Evolutionary conservation across 1,140 invertebrate species (phyloP).

Genomic region (Coelopa frigida): DNA sequence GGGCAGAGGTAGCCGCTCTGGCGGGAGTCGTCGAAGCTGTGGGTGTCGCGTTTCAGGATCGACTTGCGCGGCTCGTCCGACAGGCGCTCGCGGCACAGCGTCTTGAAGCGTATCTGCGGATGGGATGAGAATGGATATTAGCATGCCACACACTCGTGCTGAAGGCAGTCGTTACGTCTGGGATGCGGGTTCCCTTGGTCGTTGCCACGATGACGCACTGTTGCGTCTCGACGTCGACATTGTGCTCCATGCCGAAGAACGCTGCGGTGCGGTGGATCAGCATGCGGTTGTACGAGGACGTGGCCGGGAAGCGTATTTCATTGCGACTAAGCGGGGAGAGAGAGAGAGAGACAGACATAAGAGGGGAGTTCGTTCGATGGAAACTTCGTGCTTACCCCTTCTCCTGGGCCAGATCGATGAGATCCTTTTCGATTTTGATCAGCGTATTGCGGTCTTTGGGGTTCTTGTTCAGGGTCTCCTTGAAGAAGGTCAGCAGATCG

Average conservation of each 20-base stretch:
- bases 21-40: constrained; percentile 62
- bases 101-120: constrained; percentile 51
- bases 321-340: constrained; percentile 48
- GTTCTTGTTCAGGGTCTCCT: constrained; percentile 84
- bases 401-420: constrained; percentile 76
- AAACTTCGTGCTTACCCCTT: constrained; percentile 55
- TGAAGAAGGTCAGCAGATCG: constrained; percentile 81
- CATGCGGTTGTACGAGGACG: constrained; percentile 93
- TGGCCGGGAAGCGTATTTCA: constrained; percentile 77
- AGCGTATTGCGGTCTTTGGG: constrained; percentile 77
- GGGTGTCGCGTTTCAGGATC: constrained; percentile 75
- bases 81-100: constrained; percentile 54
- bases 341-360: not conserved
- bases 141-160: too few relatives aligned
- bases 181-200: constrained; percentile 69
- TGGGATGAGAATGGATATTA: too few relatives aligned
- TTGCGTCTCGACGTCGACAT: constrained; percentile 75
- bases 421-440: constrained; percentile 79
- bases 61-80: constrained; percentile 65
- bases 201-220: constrained; percentile 67
- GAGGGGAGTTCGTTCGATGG: not conserved
- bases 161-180: constrained; percentile 42
- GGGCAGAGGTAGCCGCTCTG: constrained; percentile 42
- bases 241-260: constrained; percentile 90
- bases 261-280: constrained; percentile 87